Percentiles rank a stretch among this genome's conserved stretches.
Conservation (phyloP, 2,888 invertebrate species). For the Fissipunctia ypsillon region DNA sequence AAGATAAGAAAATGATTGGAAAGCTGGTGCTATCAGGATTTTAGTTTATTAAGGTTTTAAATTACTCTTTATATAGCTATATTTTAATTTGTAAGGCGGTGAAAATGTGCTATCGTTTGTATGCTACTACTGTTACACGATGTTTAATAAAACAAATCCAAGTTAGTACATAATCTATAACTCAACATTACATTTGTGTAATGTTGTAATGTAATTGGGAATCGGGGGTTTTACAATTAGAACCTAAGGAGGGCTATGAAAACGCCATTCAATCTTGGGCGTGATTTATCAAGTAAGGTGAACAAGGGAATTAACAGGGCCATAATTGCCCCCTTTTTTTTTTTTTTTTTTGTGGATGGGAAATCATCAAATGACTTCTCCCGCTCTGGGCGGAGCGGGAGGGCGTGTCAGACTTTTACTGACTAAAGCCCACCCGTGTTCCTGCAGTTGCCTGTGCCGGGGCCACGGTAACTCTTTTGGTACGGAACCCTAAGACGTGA, state of each 20-base stretch:
- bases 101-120: neutral
- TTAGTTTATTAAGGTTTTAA: constrained; percentile 54
- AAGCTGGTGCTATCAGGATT: constrained; percentile 83
- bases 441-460: no score
- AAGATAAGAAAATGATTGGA: constrained; percentile 80
- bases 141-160: neutral
- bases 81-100: constrained; percentile 5
- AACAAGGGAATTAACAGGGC: neutral
- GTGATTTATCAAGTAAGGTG: neutral
- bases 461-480: no score
- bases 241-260: neutral
- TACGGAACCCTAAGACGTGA: no score
- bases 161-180: neutral
- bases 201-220: neutral
- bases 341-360: no score
- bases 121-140: neutral
- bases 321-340: no score
- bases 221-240: neutral
- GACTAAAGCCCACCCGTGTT: no score
- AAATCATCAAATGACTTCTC: no score
- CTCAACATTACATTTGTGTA: neutral
- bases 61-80: neutral
- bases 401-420: no score
- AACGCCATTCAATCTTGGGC: neutral
- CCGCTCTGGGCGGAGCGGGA: no score